These are phyloP conservation scores for Syngnathoides biaculeatus DNA, from an alignment of 2,113 vertebrate species.

Conservation along the genomic window DNA sequence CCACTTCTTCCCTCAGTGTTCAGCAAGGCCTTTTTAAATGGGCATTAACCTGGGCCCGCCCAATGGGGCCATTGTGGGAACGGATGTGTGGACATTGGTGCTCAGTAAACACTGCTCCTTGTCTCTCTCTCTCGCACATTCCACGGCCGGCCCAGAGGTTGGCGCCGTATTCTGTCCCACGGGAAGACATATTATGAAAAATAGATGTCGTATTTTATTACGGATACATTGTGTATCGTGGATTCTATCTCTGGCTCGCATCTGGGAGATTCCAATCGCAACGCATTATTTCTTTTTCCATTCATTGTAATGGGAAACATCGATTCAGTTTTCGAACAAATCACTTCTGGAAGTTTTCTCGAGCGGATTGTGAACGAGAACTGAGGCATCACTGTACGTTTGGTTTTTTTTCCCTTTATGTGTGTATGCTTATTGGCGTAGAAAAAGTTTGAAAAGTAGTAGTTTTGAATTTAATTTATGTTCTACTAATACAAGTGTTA, in stretches of 20 bases:
- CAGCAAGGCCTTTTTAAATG: constrained; percentile 73
- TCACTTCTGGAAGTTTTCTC: too few relatives aligned
- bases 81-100: constrained; percentile 74
- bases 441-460: too few relatives aligned
- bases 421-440: too few relatives aligned
- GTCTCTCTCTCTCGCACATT: constrained; percentile 68
- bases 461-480: too few relatives aligned
- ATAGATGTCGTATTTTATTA: constrained; percentile 5
- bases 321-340: too few relatives aligned
- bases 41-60: constrained; percentile 75
- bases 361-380: too few relatives aligned
- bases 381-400: too few relatives aligned
- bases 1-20: constrained; percentile 62
- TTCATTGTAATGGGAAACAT: too few relatives aligned
- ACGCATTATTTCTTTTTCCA: too few relatives aligned
- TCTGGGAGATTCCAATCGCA: background rate
- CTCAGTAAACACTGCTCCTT: constrained; percentile 70
- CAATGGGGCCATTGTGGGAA: constrained; percentile 75
- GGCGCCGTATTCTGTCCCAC: constrained; percentile 1
- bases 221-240: background rate
- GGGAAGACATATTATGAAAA: constrained; percentile 35
- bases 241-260: background rate
- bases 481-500: too few relatives aligned
- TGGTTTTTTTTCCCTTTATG: too few relatives aligned
- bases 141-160: constrained; percentile 31